These are phyloP conservation scores for Platycercus adscitus DNA, from an alignment of 2,113 vertebrate species.

Conservation along the genomic window DNA sequence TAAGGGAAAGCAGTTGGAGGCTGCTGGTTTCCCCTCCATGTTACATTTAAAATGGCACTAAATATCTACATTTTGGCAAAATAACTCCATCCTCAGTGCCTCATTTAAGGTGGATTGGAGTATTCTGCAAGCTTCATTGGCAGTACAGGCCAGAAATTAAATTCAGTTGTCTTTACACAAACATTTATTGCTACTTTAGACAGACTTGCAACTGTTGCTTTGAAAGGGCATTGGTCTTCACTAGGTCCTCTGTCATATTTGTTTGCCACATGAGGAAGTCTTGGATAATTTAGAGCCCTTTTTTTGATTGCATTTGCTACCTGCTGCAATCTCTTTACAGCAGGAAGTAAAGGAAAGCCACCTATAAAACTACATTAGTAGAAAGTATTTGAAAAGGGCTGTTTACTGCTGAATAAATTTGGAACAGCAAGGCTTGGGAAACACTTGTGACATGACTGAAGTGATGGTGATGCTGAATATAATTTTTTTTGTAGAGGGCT, in stretches of 20 bases:
- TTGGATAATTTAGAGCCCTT: neutral
- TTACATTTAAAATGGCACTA: neutral
- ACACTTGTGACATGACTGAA: neutral
- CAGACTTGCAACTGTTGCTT: neutral
- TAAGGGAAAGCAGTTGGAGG: neutral
- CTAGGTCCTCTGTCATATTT: neutral
- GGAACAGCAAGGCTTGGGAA: neutral
- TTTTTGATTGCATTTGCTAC: neutral
- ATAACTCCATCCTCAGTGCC: neutral
- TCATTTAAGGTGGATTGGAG: neutral
- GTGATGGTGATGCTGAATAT: neutral
- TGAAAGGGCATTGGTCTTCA: accelerated
- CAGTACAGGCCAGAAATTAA: neutral
- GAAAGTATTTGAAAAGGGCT: neutral
- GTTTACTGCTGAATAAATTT: neutral
- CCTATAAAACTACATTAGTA: neutral
- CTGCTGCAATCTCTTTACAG: neutral
- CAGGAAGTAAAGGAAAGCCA: neutral
- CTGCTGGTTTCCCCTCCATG: neutral
- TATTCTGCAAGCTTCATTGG: neutral
- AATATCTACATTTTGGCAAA: neutral
- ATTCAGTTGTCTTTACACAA: neutral
- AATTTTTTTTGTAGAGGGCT: neutral
- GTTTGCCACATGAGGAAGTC: neutral
- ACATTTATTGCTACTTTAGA: neutral